phyloP scores from a whole-genome alignment of 2,113 vertebrate genomes.

The Potamarius usumacintae region DNA sequence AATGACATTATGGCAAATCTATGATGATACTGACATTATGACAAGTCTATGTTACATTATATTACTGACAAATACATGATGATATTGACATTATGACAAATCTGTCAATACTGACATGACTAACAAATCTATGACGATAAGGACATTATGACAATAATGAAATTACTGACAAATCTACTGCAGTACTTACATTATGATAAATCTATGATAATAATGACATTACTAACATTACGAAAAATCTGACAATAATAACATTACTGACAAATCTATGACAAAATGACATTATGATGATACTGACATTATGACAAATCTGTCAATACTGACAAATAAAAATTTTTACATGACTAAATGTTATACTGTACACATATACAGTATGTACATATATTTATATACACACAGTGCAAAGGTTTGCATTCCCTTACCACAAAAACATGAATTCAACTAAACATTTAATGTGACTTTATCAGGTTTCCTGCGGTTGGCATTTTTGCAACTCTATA shows the following conservation, averaged over 20 bases:
- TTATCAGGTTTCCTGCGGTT: not conserved
- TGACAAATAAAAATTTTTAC: no score
- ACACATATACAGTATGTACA: not conserved
- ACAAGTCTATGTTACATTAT: not conserved
- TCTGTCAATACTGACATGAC: not conserved
- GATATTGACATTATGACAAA: not conserved
- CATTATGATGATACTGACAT: no score
- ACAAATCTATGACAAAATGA: not conserved
- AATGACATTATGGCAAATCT: not conserved
- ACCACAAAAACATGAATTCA: not conserved
- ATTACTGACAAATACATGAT: no score
- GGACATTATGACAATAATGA: not conserved
- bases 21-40: not conserved
- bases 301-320: not conserved
- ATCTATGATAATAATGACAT: not conserved
- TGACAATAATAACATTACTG: not conserved
- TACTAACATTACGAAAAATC: not conserved
- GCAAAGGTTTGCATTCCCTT: not conserved
- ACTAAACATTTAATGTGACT: not conserved
- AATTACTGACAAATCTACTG: not conserved
- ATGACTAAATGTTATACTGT: not conserved
- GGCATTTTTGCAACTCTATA: not conserved
- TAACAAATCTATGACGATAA: not conserved
- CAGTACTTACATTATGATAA: not conserved
- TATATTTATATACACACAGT: not conserved